A percentile compares a stretch with the other conserved stretches of the same genome.
Conservation (phyloP, 2,888 invertebrate species). For the Eubasilissa splendida region DNA sequence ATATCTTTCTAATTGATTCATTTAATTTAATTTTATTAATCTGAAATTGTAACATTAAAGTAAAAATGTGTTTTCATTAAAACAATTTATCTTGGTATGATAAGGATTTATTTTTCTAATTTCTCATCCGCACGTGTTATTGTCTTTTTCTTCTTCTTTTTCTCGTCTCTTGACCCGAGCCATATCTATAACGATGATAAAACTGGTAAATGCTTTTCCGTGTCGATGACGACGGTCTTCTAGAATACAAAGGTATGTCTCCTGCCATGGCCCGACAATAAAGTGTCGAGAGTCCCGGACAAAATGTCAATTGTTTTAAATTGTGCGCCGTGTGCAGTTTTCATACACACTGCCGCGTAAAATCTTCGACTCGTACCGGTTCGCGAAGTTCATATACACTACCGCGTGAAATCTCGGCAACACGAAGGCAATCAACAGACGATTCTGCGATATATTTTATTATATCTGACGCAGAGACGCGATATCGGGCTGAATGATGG, state of each 20-base stretch:
- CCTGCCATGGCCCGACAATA: constrained; percentile 49
- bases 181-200: neutral
- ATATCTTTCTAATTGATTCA: too few relatives aligned
- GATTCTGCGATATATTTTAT: neutral
- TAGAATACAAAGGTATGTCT: constrained; percentile 47
- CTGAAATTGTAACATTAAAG: too few relatives aligned
- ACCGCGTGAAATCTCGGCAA: neutral
- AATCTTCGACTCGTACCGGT: constrained; percentile 24
- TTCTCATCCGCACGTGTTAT: too few relatives aligned
- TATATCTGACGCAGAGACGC: neutral
- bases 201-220: neutral
- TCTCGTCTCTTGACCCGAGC: too few relatives aligned
- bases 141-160: too few relatives aligned
- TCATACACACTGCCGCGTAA: constrained; percentile 11
- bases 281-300: constrained; percentile 48
- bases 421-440: too few relatives aligned
- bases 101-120: too few relatives aligned
- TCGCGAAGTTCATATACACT: neutral
- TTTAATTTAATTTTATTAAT: too few relatives aligned
- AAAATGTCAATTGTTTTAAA: constrained; percentile 53
- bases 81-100: too few relatives aligned
- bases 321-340: constrained; percentile 38
- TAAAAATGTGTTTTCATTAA: too few relatives aligned
- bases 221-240: constrained; percentile 2
- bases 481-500: too few relatives aligned